Evolutionary conservation across 1,140 invertebrate species (phyloP), one percentile per base, ranked within the genome.

Genomic region (Lutraria rhynchaena): DNA sequence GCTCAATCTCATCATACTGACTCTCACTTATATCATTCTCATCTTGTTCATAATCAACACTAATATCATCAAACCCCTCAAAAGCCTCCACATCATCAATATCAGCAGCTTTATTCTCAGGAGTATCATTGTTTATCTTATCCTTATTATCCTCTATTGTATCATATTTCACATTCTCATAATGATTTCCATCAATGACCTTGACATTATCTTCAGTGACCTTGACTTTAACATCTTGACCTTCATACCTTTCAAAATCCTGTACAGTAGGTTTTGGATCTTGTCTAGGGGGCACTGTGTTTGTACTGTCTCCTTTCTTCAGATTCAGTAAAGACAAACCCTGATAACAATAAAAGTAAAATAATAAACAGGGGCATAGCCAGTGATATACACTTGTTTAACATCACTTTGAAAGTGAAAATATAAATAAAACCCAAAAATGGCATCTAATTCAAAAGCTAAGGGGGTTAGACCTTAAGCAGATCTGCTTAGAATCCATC

Each of bases 241-340:
- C 63, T 67, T 71, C 69, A 71, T 71, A 71, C 69, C 69, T 71
- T 49, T 53, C 49, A 13, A 33, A 31, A 55, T 55, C 53, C 51
- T 33, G 69, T 55, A 13, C 11, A 11, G 4, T 1, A 19, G 69
- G 69, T 22, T 19, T 1, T 1, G 49, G 53, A 27, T 67, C 63
- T 31, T 67, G 27, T 2, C n/a, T 13, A 5, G n/a, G 4, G 4
- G 4, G 44, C 27, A 29, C 63, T 51, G 37, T 37, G n/a, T 15
- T 41, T 41, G 15, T 15, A 7, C 37, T 15, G 15, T 41, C 37
- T 15, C 37, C 37, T 41, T 70, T 51, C 51, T 71, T 71, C 51
- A 71, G 2, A 13, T 71, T 71, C 27, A 71, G 4, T 24, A 58
- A 29, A 44, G 71, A 53, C n/a, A 60, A 49, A 19, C 71, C 71